phyloP scores from a whole-genome alignment of 2,888 invertebrate species.

The Athalia cordata region DNA sequence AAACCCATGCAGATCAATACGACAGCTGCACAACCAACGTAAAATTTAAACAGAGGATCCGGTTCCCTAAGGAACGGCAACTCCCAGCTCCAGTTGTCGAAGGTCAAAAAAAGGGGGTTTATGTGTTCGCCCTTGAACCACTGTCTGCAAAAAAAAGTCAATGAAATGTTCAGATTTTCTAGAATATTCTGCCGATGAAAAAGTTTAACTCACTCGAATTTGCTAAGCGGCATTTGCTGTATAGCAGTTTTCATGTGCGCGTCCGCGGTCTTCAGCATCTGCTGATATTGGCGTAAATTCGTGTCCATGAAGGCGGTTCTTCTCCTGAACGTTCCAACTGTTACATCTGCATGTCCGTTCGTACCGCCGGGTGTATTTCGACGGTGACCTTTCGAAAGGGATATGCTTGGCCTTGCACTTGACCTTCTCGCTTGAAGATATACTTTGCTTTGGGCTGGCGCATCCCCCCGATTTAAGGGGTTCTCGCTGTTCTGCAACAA shows the following conservation, averaged over 20 bases:
- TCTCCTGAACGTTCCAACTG: slow-evolving; percentile 64
- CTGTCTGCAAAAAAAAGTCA: slow-evolving; percentile 76
- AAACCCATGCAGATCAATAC: slow-evolving; percentile 76
- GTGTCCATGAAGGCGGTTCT: slow-evolving; percentile 83
- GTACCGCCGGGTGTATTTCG: slow-evolving; percentile 55
- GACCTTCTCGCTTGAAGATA: slow-evolving; percentile 31
- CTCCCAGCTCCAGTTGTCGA: slow-evolving; percentile 81
- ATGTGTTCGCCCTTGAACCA: slow-evolving; percentile 79
- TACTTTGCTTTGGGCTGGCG: slow-evolving; percentile 27
- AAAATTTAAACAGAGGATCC: slow-evolving; percentile 92
- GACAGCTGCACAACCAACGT: slow-evolving; percentile 78
- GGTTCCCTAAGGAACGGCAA: slow-evolving; percentile 83
- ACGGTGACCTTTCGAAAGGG: slow-evolving; percentile 14
- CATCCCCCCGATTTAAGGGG: slow-evolving; percentile 54
- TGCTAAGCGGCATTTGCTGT: slow-evolving; percentile 89
- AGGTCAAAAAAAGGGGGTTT: slow-evolving; percentile 79
- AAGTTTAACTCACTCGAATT: slow-evolving; percentile 78
- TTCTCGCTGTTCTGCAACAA: slow-evolving; percentile 72
- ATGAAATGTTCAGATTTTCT: slow-evolving; percentile 49
- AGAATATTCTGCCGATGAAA: not conserved
- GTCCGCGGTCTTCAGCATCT: slow-evolving; percentile 81
- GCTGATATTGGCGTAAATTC: slow-evolving; percentile 79
- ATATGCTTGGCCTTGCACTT: slow-evolving; percentile 23
- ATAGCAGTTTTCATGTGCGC: slow-evolving; percentile 88
- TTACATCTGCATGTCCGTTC: slow-evolving; percentile 65